A percentile compares a stretch with the other conserved stretches of the same genome.
Evolutionary conservation across 2,888 invertebrate genomes (phyloP).

Genomic region (Drosophila prostipennis): DNA sequence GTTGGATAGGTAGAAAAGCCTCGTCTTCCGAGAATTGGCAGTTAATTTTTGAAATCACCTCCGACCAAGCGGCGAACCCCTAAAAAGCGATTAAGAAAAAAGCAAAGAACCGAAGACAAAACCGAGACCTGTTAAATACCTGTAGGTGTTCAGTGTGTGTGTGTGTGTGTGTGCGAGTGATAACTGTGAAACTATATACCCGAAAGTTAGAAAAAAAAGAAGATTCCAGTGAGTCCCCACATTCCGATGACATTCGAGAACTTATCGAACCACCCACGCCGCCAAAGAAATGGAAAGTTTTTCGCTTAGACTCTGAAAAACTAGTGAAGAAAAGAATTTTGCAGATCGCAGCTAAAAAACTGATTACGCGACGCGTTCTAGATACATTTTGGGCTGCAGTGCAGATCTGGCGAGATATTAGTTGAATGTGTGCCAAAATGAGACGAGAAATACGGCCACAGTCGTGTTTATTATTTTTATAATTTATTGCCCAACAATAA

Average conservation of each 20-base stretch:
- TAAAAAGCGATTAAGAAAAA: slow-evolving; percentile 13
- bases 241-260: slow-evolving; percentile 32
- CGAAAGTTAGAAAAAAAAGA: not conserved
- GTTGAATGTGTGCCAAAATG: slow-evolving; percentile 65
- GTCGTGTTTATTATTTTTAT: slow-evolving; percentile 48
- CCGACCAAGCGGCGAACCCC: slow-evolving; percentile 20
- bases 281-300: slow-evolving; percentile 71
- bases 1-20: slow-evolving; percentile 43
- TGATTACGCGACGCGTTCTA: slow-evolving; percentile 76
- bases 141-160: slow-evolving; percentile 42
- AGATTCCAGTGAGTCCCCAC: slow-evolving; percentile 17
- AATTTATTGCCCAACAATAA: slow-evolving; percentile 61
- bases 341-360: slow-evolving; percentile 50
- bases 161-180: slow-evolving; percentile 31
- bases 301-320: slow-evolving; percentile 14
- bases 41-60: slow-evolving; percentile 71
- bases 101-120: slow-evolving; percentile 36
- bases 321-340: slow-evolving; percentile 11
- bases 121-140: slow-evolving; percentile 35
- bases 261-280: slow-evolving; percentile 59
- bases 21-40: slow-evolving; percentile 73
- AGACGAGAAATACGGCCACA: slow-evolving; percentile 27
- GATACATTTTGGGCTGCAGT: slow-evolving; percentile 52
- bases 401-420: slow-evolving; percentile 41
- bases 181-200: slow-evolving; percentile 64